Base-by-base conservation (phyloP, 2,888 invertebrate species). In the Melieria crassipennis region DNA sequence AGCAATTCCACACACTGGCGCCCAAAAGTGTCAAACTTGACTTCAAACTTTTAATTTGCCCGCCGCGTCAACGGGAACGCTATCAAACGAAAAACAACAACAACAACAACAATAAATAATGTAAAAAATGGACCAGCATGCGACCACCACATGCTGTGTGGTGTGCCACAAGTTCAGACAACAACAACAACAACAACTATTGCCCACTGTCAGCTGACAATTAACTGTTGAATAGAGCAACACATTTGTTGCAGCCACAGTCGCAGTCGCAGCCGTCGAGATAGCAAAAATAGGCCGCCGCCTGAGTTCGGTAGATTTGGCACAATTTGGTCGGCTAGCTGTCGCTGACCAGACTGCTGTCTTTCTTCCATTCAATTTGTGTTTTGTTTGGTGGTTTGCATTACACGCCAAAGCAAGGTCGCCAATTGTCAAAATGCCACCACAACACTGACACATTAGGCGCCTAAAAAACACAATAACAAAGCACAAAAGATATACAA, bases 361-460 rank as follows among this genome's bases (percentile, higher is more conserved):
- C 30, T 30, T 30, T 30, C 30, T 30, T 30, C 30, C 30, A 30
- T 30, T 30, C 30, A 30, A 30, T 30, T 30, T 30, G 30, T 30
- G 30, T 30, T 30, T 30, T 30, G 11, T 52, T 52, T 52, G 52
- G 13, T 5, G 1, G 11, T 52, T 52, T 52, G 52, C 57, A 57
- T 57, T 16, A 30, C 57, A 5, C 5, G 57, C n/a, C 57, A 30
- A 30, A 30, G 57, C 57, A 57, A 57, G 57, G 57, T 57, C 56
- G 13, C 56, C 30, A 13, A 56, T 56, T 56, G 56, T 56, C 57
- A 57, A 57, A 57, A 52, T 52, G 13, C 52, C 11, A 5, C 5
- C 9, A 7, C 7, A 52, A 7, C 13, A n/a, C 6, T 52, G 52
- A 52, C 9, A 52, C 13, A 52, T 52, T 52, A 50, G 5, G 7